These are phyloP conservation scores for Benthosema pterotum DNA, from an alignment of 2,797 vertebrate species.

Conservation along the genomic window DNA sequence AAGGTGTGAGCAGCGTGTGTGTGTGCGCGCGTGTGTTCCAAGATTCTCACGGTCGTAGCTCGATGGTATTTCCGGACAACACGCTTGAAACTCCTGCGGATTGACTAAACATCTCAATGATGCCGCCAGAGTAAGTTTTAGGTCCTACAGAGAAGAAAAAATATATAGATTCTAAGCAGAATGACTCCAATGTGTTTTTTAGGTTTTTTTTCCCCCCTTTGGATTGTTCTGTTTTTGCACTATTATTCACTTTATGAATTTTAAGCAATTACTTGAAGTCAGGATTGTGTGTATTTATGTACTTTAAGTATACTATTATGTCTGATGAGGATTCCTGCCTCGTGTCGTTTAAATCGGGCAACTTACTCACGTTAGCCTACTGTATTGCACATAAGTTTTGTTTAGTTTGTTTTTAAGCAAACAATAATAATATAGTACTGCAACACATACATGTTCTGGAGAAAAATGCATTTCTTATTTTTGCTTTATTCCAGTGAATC, in stretches of 20 bases:
- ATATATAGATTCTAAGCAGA: slow-evolving; percentile 12
- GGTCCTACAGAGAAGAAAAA: slow-evolving; percentile 37
- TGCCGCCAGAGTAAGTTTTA: slow-evolving; percentile 36
- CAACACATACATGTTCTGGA: slow-evolving; percentile 27
- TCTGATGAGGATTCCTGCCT: slow-evolving; percentile 36
- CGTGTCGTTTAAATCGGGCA: slow-evolving; percentile 14
- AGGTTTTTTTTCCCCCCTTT: slow-evolving; percentile 36
- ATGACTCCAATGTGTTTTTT: slow-evolving; percentile 20
- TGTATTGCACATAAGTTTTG: background rate
- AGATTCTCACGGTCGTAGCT: background rate
- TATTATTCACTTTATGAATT: slow-evolving; percentile 82
- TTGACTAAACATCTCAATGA: slow-evolving; percentile 25
- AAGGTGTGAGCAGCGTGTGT: too few relatives aligned
- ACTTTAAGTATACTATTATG: slow-evolving; percentile 44
- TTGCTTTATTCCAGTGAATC: background rate
- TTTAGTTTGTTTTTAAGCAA: background rate
- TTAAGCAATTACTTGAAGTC: slow-evolving; percentile 78
- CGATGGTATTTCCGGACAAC: too few relatives aligned
- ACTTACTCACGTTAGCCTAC: background rate
- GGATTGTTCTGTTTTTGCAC: slow-evolving; percentile 73
- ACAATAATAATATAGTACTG: too few relatives aligned
- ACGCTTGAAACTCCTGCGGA: background rate
- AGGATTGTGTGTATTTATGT: slow-evolving; percentile 54
- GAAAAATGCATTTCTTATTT: background rate
- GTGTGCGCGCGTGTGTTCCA: slow-evolving; percentile 14